A percentile compares a stretch with the other conserved stretches of the same genome.
Conservation (phyloP, 2,888 invertebrate genomes). For the Venustoraphidia nigricollis region DNA sequence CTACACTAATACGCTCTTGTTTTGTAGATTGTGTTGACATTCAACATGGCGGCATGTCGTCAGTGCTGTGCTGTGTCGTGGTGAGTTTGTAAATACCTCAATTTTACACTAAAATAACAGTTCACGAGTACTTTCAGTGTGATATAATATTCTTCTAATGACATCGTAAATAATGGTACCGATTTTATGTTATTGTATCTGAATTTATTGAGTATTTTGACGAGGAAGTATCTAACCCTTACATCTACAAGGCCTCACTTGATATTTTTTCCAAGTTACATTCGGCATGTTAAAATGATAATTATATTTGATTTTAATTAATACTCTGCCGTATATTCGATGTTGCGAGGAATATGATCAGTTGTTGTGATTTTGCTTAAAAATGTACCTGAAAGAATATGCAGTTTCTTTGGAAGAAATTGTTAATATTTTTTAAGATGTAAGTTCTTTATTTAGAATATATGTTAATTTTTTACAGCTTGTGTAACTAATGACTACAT, state of each 20-base stretch:
- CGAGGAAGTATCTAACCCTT: no score
- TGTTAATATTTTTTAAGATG: no score
- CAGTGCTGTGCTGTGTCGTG: slow-evolving; percentile 94
- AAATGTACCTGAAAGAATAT: no score
- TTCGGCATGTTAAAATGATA: not conserved
- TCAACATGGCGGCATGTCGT: slow-evolving; percentile 93
- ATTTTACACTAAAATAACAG: slow-evolving; percentile 8
- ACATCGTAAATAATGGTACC: no score
- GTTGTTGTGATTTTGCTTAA: no score
- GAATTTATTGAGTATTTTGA: no score
- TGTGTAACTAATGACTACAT: slow-evolving; percentile 43
- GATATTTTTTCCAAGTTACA: slow-evolving; percentile 12
- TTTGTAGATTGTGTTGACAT: slow-evolving; percentile 47
- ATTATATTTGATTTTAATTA: no score
- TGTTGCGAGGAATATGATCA: no score
- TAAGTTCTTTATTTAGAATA: not conserved
- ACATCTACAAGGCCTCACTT: slow-evolving; percentile 7
- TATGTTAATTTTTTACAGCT: slow-evolving; percentile 34
- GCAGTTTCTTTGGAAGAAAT: no score
- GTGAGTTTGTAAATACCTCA: slow-evolving; percentile 46
- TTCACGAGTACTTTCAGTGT: not conserved
- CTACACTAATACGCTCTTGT: slow-evolving; percentile 17
- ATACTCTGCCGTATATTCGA: no score
- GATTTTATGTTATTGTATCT: no score
- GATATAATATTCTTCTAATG: no score